Evolutionary conservation across 1,140 invertebrate genomes (phyloP), one percentile per base, ranked within the genome.

Genomic region (Thaumetopoea pityocampa): DNA sequence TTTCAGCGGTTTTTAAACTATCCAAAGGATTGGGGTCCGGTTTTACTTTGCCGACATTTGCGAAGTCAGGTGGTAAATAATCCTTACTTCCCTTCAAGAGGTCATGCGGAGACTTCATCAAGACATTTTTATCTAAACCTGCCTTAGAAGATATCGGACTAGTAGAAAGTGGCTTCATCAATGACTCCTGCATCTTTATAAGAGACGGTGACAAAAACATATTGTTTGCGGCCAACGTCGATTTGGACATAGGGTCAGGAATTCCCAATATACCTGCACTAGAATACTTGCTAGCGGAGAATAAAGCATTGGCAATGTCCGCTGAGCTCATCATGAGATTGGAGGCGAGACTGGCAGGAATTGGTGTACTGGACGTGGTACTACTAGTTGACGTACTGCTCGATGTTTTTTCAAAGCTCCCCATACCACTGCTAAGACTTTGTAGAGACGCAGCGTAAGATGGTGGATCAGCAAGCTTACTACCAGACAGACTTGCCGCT

Each of bases 171-270:
- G 85, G 85, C 60, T 85, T 86, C 40, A 86, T 58, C 6, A 86
- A 49, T 37, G 83, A 76, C 40, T 86, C 85, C 51, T 86, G 85
- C 85, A 86, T 86, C 67, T 86, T 86, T 10, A 86, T 58, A 12
- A 86, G 51, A 4, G 85, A 86, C 3, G 85, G 85, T 9, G 85
- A 88, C 50, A 91, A 76, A 28, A 90, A 91, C 88, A 91, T 90
- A 54, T 91, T 91, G 51, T 90, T 91, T 1, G 89, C 89, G 0
- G 89, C 89, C 45, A 91, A 68, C 15, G 89, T 90, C n/a, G 88
- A 89, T 55, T 90, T 90, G 0, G 89, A 89, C 83, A 91, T 87
- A 0, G 89, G 89, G 81, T 90, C 90, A 1, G 89, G 89, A 53
- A 91, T 88, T 4, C 87, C 87, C 29, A 89, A 55, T 34, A 89